Evolutionary conservation across 2,888 invertebrate species (phyloP).

Genomic region (Machimus atricapillus): DNA sequence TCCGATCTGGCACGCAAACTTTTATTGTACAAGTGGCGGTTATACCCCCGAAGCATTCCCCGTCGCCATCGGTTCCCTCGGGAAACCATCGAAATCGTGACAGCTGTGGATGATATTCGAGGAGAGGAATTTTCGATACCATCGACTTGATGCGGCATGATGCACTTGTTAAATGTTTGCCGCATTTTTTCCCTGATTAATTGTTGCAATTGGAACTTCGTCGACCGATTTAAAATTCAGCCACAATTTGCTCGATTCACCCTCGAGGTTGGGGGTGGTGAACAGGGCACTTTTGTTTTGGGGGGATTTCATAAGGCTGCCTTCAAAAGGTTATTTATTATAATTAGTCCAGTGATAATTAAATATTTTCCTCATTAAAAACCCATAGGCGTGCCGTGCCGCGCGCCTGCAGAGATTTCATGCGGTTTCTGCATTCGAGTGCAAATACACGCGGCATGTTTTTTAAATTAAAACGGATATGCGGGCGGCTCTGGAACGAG

Average conservation of each 20-base stretch:
- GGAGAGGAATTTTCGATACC: background rate
- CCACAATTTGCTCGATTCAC: background rate
- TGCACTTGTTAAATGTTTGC: background rate
- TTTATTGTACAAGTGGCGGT: background rate
- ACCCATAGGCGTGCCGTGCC: background rate
- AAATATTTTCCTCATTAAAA: background rate
- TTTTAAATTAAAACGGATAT: background rate
- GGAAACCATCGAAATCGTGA: background rate
- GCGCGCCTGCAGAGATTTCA: background rate
- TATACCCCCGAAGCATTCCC: background rate
- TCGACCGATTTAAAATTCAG: background rate
- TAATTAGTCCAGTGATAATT: background rate
- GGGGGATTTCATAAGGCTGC: background rate
- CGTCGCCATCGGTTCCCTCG: background rate
- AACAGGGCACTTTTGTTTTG: background rate
- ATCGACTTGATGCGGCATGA: background rate
- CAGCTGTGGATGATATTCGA: background rate
- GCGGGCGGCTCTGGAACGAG: background rate
- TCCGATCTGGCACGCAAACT: background rate
- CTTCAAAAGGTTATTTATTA: background rate
- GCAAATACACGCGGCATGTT: background rate
- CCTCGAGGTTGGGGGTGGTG: background rate
- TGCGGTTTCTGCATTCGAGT: background rate
- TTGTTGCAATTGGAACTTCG: background rate
- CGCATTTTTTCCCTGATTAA: background rate